phyloP scores from a whole-genome alignment of 2,888 invertebrate genomes.

The Urechis unicinctus region DNA sequence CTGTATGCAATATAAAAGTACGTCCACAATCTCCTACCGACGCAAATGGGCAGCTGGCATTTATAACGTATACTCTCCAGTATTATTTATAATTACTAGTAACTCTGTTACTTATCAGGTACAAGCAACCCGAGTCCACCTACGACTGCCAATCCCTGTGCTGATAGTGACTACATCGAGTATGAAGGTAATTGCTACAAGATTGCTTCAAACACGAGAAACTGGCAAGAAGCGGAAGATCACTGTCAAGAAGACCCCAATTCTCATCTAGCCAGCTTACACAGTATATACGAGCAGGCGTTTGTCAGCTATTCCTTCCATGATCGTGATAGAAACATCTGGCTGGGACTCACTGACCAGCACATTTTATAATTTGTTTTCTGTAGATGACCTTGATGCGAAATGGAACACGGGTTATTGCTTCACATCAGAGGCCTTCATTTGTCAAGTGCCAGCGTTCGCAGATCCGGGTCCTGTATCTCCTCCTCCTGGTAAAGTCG shows the following conservation, averaged over 20 bases:
- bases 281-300: conserved; percentile 26
- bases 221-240: conserved; percentile 9
- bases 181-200: conserved; percentile 10
- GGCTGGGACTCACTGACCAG: conserved; percentile 15
- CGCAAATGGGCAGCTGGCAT: no score
- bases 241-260: conserved; percentile 2
- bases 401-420: neutral
- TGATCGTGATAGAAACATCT: conserved; percentile 1
- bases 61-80: no score
- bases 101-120: no score
- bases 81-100: no score
- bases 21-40: no score
- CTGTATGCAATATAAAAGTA: conserved; percentile 31
- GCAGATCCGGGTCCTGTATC: neutral
- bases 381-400: neutral
- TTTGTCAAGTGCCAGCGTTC: neutral
- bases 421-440: neutral
- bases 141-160: no score
- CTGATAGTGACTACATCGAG: no score
- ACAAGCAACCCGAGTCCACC: no score
- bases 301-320: conserved; percentile 14
- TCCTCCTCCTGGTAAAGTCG: neutral
- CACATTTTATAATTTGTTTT: no score
- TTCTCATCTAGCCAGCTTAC: conserved; percentile 5
- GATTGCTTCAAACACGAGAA: neutral